phyloP scores from a whole-genome alignment of 2,888 invertebrate species.

The Bugula neritina region DNA sequence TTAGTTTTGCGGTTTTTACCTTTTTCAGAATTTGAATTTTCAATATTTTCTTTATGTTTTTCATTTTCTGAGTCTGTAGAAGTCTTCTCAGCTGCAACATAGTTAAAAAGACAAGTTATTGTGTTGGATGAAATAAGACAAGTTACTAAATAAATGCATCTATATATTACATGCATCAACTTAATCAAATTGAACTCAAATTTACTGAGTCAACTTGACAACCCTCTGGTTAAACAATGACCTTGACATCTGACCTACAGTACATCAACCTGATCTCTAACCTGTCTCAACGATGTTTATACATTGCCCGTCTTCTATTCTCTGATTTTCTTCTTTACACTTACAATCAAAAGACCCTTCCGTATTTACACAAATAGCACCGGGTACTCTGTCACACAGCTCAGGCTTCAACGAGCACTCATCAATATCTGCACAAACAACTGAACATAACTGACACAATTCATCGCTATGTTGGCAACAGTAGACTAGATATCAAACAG shows the following conservation, averaged over 20 bases:
- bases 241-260: no score
- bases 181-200: no score
- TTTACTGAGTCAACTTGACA: no score
- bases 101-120: no score
- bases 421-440: background rate
- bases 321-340: constrained; percentile 4
- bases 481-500: no score
- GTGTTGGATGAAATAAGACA: no score
- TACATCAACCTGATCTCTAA: background rate
- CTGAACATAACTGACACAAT: no score
- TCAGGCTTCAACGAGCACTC: constrained; percentile 11
- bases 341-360: constrained; percentile 14
- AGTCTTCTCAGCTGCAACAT: background rate
- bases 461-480: no score
- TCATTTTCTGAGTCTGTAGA: background rate
- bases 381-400: background rate
- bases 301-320: constrained; percentile 14
- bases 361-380: background rate
- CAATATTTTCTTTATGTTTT: background rate
- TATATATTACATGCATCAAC: no score
- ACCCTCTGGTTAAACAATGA: no score
- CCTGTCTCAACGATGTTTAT: background rate
- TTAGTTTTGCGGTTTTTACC: background rate
- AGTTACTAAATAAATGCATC: no score
- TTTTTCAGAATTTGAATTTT: constrained; percentile 20